Conservation (phyloP, 2,113 vertebrate species). For the Pantherophis guttatus region DNA sequence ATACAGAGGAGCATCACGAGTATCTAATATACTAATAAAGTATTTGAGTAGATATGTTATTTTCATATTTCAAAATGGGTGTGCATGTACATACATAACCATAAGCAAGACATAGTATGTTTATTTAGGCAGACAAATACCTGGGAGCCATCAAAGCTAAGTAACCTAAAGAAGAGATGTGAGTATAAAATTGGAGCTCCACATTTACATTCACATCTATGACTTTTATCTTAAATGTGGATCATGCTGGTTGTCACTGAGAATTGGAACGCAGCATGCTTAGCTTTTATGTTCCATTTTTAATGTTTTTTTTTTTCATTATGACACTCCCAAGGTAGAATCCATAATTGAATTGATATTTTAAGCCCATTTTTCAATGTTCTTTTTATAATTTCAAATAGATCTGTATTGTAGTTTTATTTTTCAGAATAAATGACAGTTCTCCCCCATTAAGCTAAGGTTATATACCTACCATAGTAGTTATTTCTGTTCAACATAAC, state of each 20-base stretch:
- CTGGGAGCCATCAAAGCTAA: neutral
- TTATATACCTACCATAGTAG: neutral
- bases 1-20: neutral
- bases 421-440: neutral
- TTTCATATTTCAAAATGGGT: neutral
- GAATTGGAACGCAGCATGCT: neutral
- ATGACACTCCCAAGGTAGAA: constrained; percentile 2
- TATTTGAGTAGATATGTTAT: neutral
- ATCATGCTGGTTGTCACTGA: neutral
- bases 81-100: neutral
- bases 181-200: neutral
- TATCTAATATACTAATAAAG: neutral
- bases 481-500: constrained; percentile 9
- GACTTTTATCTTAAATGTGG: neutral
- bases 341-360: neutral
- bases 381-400: neutral
- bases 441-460: neutral
- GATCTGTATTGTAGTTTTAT: neutral
- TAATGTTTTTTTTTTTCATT: neutral
- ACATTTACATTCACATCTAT: neutral
- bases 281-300: neutral
- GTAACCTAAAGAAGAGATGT: neutral
- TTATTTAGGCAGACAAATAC: neutral
- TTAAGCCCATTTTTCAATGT: neutral
- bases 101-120: neutral